Evolutionary conservation across 2,797 vertebrate species (phyloP).

Genomic region (Cottoperca gobio): DNA sequence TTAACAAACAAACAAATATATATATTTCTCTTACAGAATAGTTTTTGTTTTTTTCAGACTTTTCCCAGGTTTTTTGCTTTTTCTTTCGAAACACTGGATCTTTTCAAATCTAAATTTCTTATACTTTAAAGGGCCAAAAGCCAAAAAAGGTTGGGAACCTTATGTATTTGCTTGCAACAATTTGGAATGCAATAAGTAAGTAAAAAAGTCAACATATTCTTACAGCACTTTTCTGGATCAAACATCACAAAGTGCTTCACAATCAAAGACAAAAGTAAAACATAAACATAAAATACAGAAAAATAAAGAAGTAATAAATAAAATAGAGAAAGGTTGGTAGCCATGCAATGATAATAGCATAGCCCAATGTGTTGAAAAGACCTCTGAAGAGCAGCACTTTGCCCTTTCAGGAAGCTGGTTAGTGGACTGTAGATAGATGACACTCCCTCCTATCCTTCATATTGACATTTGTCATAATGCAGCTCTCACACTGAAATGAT

Average conservation of each 20-base stretch:
- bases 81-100: not conserved
- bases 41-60: not conserved
- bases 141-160: not conserved
- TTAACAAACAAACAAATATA: not conserved
- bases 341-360: not conserved
- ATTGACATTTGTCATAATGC: slow-evolving; percentile 62
- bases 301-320: not conserved
- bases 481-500: slow-evolving; percentile 37
- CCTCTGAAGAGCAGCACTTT: not conserved
- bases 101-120: not conserved
- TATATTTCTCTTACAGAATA: not conserved
- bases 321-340: not conserved
- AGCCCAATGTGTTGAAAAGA: not conserved
- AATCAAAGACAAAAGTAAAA: not conserved
- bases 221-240: not conserved
- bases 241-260: not conserved
- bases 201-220: too few species aligned
- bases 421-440: slow-evolving; percentile 23
- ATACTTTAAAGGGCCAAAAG: not conserved
- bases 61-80: not conserved
- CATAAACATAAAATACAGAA: not conserved
- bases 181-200: not conserved
- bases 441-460: slow-evolving; percentile 23
- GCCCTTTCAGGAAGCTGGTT: slow-evolving; percentile 15
- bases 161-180: not conserved